Evolutionary conservation across 2,797 vertebrate species (phyloP).

Genomic region (Phrynocephalus guinanensis): DNA sequence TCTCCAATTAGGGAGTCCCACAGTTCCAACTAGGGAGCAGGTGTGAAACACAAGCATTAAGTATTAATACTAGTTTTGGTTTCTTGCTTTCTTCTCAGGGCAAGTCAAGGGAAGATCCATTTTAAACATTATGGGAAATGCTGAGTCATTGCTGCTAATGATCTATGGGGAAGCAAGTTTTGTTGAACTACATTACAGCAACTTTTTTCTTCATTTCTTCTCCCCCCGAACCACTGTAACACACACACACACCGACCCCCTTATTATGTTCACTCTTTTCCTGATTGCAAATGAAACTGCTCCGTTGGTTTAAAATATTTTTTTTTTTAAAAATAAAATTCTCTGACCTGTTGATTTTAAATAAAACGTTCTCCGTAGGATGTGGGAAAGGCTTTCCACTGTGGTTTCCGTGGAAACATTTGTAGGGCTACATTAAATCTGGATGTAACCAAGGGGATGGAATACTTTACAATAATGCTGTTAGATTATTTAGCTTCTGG

Average conservation of each 20-base stretch:
- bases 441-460: neutral
- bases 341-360: neutral
- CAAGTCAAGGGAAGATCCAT: slow-evolving; percentile 27
- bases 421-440: neutral
- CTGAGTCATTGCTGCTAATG: neutral
- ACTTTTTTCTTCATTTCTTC: neutral
- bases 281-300: neutral
- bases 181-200: neutral
- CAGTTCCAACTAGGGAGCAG: neutral
- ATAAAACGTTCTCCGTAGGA: neutral
- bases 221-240: neutral
- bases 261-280: neutral
- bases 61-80: neutral
- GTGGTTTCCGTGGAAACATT: neutral
- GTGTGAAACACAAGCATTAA: neutral
- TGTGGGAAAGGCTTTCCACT: neutral
- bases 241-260: neutral
- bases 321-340: too few relatives aligned
- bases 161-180: neutral
- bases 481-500: neutral
- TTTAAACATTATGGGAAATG: slow-evolving; percentile 33
- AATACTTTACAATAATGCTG: neutral
- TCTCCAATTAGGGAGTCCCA: too few relatives aligned
- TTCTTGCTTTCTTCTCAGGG: slow-evolving; percentile 8
- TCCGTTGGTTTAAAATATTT: slow-evolving; percentile 15